phyloP scores from a whole-genome alignment of 2,888 invertebrate genomes.

The Formica aserva region DNA sequence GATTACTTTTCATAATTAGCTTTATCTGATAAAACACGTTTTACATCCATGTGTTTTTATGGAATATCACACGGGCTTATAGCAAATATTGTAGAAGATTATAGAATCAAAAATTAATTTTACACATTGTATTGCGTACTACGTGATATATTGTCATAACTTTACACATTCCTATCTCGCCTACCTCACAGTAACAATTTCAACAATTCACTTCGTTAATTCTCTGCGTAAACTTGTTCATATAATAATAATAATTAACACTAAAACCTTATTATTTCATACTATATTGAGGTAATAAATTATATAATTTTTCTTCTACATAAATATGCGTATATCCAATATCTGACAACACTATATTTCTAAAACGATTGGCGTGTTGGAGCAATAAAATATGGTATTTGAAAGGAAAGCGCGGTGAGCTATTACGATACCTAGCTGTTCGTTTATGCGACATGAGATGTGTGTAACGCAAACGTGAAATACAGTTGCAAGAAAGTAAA shows the following conservation, averaged over 20 bases:
- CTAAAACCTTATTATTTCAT: not conserved
- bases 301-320: conserved; percentile 11
- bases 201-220: conserved; percentile 30
- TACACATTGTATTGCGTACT: not conserved
- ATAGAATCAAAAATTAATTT: conserved; percentile 6
- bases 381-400: conserved; percentile 62
- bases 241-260: not conserved
- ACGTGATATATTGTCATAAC: not conserved
- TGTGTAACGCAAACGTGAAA: conserved; percentile 47
- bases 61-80: not conserved
- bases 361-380: conserved; percentile 4
- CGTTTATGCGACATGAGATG: conserved; percentile 41
- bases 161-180: not conserved
- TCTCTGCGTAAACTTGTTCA: not conserved
- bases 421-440: conserved; percentile 45
- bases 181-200: not conserved
- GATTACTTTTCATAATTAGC: conserved; percentile 27
- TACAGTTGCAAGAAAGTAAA: conserved; percentile 46
- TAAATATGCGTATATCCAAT: conserved; percentile 15
- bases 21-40: not conserved
- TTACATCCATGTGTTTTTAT: not conserved
- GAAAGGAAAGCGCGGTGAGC: conserved; percentile 60
- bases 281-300: not conserved
- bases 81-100: not conserved
- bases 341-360: not conserved